A percentile compares a stretch with the other conserved stretches of the same genome.
phyloP scores from a whole-genome alignment of 2,113 vertebrate genomes.

The Gadus macrocephalus region DNA sequence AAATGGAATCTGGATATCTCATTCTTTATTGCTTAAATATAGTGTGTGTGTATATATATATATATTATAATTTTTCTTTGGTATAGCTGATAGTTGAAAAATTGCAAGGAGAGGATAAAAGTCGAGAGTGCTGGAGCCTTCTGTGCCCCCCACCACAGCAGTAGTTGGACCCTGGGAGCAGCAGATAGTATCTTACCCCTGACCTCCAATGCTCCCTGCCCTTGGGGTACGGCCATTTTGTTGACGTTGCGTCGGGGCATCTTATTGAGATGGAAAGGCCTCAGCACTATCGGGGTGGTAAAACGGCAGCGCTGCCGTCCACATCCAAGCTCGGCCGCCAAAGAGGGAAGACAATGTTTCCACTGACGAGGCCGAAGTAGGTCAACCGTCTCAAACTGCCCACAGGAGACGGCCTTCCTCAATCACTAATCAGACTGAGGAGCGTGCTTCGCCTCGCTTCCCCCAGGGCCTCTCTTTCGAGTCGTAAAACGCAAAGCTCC shows the following conservation, averaged over 20 bases:
- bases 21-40: not conserved
- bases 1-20: not conserved
- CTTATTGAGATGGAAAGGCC: not conserved
- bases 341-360: constrained; percentile 17
- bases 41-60: not conserved
- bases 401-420: constrained; percentile 14
- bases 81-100: too few relatives aligned
- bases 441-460: constrained; percentile 34
- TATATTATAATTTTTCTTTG: constrained; percentile 12
- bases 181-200: constrained; percentile 3
- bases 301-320: too few relatives aligned
- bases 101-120: constrained; percentile 26
- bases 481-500: constrained; percentile 21
- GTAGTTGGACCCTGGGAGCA: not conserved
- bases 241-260: not conserved
- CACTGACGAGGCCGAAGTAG: constrained; percentile 40
- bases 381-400: constrained; percentile 40
- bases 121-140: constrained; percentile 26
- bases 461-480: constrained; percentile 30
- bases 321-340: too few relatives aligned
- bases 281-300: not conserved
- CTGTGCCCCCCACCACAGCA: constrained; percentile 25
- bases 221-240: not conserved
- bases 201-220: constrained; percentile 13
- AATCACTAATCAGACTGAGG: constrained; percentile 45